Evolutionary conservation across 2,113 vertebrate species (phyloP).

Genomic region (Orthochromis malagaraziensis): DNA sequence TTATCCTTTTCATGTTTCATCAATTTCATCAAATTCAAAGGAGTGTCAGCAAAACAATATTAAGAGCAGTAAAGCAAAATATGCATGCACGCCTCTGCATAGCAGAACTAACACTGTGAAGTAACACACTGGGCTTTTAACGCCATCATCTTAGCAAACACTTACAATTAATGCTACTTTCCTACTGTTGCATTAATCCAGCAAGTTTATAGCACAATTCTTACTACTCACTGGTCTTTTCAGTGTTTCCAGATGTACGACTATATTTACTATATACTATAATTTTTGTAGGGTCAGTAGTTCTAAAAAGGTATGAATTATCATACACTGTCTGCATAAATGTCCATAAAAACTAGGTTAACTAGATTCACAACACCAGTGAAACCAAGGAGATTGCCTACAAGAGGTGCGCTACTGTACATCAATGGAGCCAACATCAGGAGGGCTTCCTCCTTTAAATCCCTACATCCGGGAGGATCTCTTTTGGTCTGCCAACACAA

Average conservation of each 20-base stretch:
- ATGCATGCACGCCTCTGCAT: neutral
- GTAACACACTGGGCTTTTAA: neutral
- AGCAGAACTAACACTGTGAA: neutral
- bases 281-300: neutral
- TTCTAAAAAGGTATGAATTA: neutral
- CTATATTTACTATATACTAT: neutral
- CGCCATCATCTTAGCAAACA: neutral
- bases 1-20: neutral
- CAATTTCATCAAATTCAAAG: neutral
- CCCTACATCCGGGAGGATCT: neutral
- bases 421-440: neutral
- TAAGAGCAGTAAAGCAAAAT: neutral
- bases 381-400: neutral
- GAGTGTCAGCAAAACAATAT: neutral
- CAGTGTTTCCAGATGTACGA: neutral
- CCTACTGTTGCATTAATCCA: neutral
- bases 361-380: neutral
- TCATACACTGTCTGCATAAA: neutral
- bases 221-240: neutral
- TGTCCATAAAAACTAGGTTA: neutral
- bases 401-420: fast-evolving
- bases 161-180: fast-evolving
- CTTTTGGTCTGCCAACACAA: neutral
- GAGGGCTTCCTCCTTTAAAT: neutral
- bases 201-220: fast-evolving